phyloP scores from a whole-genome alignment of 2,888 invertebrate species.

The Liposcelis brunnea region DNA sequence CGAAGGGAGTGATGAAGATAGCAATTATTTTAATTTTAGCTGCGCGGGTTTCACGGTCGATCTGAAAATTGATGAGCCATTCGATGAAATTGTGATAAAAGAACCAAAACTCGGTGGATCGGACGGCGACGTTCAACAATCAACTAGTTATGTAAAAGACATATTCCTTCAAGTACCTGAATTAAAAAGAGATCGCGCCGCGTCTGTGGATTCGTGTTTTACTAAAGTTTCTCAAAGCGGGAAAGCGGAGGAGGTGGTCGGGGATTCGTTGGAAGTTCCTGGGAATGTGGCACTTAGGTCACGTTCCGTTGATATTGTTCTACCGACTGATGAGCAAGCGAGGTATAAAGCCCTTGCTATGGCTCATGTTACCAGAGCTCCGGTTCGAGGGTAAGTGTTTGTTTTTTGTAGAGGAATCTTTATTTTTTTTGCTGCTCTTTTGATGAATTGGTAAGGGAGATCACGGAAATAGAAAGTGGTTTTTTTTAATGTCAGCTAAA shows the following conservation, averaged over 20 bases:
- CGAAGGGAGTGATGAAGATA: constrained; percentile 10
- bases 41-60: not conserved
- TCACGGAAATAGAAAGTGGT: too few species aligned
- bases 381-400: constrained; percentile 28
- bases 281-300: constrained; percentile 38
- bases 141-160: constrained; percentile 11
- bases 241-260: constrained; percentile 46
- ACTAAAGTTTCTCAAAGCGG: constrained; percentile 49
- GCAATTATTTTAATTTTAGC: not conserved
- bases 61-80: constrained; percentile 2
- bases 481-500: too few species aligned
- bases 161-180: constrained; percentile 66
- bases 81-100: not conserved
- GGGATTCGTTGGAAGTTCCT: constrained; percentile 45
- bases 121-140: constrained; percentile 14
- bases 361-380: constrained; percentile 31
- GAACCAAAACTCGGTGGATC: constrained; percentile 10
- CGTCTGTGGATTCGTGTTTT: constrained; percentile 76
- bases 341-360: constrained; percentile 68
- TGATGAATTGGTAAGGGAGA: too few species aligned
- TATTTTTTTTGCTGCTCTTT: constrained; percentile 9
- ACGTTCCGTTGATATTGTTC: constrained; percentile 70
- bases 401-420: not conserved
- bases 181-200: constrained; percentile 65
- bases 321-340: constrained; percentile 71